Conservation (phyloP, 2,113 vertebrate genomes). For the Trachemys scripta region DNA sequence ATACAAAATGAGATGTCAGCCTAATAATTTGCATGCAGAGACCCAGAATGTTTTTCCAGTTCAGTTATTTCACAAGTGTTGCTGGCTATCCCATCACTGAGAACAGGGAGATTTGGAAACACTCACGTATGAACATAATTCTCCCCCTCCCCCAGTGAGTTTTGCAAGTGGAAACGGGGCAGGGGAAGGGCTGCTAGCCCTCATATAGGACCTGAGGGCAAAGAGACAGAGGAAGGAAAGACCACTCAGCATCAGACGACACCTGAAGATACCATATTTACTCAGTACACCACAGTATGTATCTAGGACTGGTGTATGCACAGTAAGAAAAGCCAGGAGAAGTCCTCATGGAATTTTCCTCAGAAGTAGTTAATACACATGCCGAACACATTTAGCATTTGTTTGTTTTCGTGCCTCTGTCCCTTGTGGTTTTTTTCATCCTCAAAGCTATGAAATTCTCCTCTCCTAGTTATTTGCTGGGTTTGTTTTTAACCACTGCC, state of each 20-base stretch:
- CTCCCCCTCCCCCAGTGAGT: background rate
- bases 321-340: background rate
- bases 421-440: background rate
- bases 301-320: background rate
- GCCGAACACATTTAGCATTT: background rate
- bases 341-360: background rate
- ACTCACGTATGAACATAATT: too few species aligned
- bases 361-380: background rate
- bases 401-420: background rate
- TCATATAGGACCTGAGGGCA: background rate
- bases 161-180: too few species aligned
- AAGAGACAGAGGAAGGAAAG: background rate
- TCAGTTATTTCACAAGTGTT: background rate
- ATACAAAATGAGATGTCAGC: background rate
- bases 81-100: background rate
- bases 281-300: too few species aligned
- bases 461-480: background rate
- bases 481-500: background rate
- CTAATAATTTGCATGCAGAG: background rate
- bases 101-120: background rate
- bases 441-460: background rate
- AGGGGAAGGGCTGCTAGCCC: background rate
- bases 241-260: background rate
- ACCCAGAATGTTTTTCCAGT: background rate
- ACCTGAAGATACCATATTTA: background rate